Evolutionary conservation across 2,797 vertebrate species (phyloP).

Genomic region (Periophthalmus magnuspinnatus): DNA sequence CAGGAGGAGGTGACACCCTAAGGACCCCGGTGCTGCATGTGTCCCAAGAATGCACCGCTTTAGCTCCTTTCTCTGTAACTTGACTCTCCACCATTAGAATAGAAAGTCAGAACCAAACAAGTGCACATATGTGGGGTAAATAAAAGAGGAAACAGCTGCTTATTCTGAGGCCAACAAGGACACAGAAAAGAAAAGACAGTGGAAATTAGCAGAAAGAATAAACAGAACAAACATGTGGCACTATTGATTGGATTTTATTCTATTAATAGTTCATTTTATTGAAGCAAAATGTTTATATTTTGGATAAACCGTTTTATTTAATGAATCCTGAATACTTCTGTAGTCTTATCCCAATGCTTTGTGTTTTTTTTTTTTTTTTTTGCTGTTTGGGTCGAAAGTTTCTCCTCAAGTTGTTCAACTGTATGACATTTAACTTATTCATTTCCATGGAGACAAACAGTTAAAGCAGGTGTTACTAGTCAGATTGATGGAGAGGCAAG

Average conservation of each 20-base stretch:
- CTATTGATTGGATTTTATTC: not conserved
- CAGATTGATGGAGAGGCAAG: too few relatives aligned
- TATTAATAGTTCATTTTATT: not conserved
- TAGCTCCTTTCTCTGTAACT: conserved; percentile 27
- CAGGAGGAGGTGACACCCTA: conserved; percentile 20
- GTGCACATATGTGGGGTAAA: not conserved
- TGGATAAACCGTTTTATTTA: not conserved
- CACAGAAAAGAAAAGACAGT: too few relatives aligned
- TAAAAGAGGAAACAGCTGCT: not conserved
- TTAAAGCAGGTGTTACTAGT: too few relatives aligned
- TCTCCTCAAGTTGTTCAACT: too few relatives aligned
- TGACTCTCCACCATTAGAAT: conserved; percentile 31
- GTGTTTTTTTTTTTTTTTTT: too few relatives aligned
- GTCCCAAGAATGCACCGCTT: conserved; percentile 40
- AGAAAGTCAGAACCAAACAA: not conserved
- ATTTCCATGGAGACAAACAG: too few relatives aligned
- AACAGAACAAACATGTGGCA: too few relatives aligned
- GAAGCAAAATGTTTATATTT: not conserved
- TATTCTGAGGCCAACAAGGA: not conserved
- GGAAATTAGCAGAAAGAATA: too few relatives aligned
- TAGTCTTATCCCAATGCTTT: too few relatives aligned
- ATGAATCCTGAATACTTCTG: too few relatives aligned
- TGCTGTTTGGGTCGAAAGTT: too few relatives aligned
- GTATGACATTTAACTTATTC: too few relatives aligned
- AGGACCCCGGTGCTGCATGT: conserved; percentile 20